phyloP scores from a whole-genome alignment of 2,797 vertebrate genomes.

The Xenops minutus region DNA sequence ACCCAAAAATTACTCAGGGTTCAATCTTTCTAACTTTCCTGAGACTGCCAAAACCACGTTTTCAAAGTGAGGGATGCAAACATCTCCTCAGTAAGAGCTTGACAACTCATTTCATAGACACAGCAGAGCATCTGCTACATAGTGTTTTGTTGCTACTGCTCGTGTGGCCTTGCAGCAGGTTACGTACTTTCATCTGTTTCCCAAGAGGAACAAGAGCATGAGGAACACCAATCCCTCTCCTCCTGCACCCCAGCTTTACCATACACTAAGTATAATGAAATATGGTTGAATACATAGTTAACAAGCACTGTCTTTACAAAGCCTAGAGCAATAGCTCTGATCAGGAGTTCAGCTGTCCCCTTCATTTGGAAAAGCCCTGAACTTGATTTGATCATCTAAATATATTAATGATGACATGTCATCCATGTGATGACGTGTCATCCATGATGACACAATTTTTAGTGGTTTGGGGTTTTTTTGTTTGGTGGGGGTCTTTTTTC shows the following conservation, averaged over 20 bases:
- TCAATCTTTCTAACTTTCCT: background rate
- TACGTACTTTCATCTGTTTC: background rate
- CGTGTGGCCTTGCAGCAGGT: background rate
- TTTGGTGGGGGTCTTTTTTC: background rate
- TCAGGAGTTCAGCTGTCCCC: background rate
- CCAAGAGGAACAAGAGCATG: background rate
- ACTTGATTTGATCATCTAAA: background rate
- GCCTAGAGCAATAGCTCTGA: background rate
- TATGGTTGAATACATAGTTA: background rate
- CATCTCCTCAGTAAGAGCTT: background rate
- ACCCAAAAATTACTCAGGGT: background rate
- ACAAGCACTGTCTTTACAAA: background rate
- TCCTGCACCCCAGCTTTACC: background rate
- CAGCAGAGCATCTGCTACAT: background rate
- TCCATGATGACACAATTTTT: background rate
- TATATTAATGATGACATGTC: background rate
- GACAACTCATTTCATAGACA: rapidly evolving
- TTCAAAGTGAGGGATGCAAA: background rate
- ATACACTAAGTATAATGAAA: background rate
- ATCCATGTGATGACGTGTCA: background rate
- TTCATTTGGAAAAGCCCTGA: background rate
- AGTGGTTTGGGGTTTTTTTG: background rate
- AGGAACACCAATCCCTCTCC: background rate
- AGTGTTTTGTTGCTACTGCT: background rate
- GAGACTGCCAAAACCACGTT: background rate